Base-by-base conservation (phyloP, 2,888 invertebrate genomes). In the Plemyria rubiginata region DNA sequence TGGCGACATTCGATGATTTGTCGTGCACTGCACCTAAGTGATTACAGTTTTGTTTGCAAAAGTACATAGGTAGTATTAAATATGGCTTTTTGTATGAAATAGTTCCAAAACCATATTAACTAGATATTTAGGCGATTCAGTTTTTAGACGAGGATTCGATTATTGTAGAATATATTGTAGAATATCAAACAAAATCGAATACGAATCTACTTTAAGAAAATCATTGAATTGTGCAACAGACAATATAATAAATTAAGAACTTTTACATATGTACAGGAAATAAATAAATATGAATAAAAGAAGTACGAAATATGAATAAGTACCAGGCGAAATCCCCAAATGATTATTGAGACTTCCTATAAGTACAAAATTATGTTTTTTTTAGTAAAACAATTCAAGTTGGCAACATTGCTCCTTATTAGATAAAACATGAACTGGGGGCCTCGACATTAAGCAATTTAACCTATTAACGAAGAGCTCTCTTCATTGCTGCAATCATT, bases 401-500 rank as follows among this genome's bases (percentile, higher is more conserved):
- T 48, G 32, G 48, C 28, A 57, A 51, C 43, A 43, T 5, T 54
- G 5, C 41, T 16, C 28, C 22, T 80, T 77, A 82, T 84, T 85
- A 86, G 86, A 89, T 88, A 88, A 80, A 78, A 65, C 70, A 74
- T 86, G 88, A 88, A 81, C 88, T 75, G n/a, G 66, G 75, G 87
- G 85, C 88, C 85, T 78, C 79, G 70, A 73, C 79, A 84, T 89
- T 84, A 87, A 86, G 84, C 83, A 88, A 89, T 86, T 89, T 82
- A 87, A 82, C 83, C 82, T 78, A 78, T 83, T 67, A 63, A 63
- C 54, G 71, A 68, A 70, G 62, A 70, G 71, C 70, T 69, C 71
- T 54, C 74, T 70, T 76, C 77, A 79, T 80, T 82, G 80, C 70
- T 52, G 70, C 80, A 81, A 80, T 80, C 77, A 73, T 54, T 54